phyloP scores from a whole-genome alignment of 1,140 invertebrate genomes.

The Pogonomyrmex californicus region DNA sequence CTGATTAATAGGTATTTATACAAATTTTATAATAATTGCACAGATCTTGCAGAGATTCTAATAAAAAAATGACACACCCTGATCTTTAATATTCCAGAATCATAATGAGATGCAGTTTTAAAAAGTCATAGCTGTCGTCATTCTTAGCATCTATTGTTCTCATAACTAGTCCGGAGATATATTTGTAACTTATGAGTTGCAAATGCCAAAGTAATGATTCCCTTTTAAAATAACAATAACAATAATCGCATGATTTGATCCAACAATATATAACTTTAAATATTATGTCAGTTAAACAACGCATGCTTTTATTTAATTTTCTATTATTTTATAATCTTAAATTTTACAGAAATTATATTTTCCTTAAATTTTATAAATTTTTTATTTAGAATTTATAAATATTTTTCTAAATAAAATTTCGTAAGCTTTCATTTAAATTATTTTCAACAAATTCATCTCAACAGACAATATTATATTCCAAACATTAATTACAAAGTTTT shows the following conservation, averaged over 20 bases:
- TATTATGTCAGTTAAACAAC: neutral
- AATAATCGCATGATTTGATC: neutral
- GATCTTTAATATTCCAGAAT: neutral
- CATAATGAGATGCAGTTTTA: neutral
- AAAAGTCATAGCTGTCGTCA: constrained; percentile 14
- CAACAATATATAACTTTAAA: neutral
- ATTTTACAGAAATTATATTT: neutral
- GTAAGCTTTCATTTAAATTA: constrained; percentile 7
- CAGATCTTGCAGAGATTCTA: neutral
- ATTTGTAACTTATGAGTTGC: constrained; percentile 32
- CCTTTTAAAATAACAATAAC: neutral
- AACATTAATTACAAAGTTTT: constrained; percentile 17
- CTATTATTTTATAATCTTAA: neutral
- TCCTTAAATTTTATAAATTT: neutral
- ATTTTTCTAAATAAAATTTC: neutral
- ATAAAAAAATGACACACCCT: constrained; percentile 10
- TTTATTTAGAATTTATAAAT: constrained; percentile 10
- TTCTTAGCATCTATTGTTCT: constrained; percentile 7
- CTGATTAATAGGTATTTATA: neutral
- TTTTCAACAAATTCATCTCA: neutral
- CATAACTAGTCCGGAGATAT: constrained; percentile 20
- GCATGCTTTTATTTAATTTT: neutral
- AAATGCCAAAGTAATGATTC: constrained; percentile 13
- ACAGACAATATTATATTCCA: neutral
- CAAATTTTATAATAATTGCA: neutral